Percentiles rank a stretch among this genome's conserved stretches.
phyloP scores from a whole-genome alignment of 2,888 invertebrate genomes.

The Idaea straminata region DNA sequence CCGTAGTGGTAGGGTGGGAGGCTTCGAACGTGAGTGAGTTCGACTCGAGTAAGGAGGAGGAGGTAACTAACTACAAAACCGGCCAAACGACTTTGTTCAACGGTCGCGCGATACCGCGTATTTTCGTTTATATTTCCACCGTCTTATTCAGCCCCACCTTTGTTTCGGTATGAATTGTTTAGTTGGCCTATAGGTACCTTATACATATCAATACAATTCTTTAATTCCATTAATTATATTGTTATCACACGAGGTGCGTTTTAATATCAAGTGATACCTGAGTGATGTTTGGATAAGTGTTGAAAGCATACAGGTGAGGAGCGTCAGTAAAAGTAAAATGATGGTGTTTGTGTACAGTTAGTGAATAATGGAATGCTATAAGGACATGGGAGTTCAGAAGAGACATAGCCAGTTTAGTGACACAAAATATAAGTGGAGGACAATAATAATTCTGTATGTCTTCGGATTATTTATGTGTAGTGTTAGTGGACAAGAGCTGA shows the following conservation, averaged over 20 bases:
- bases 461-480: constrained; percentile 40
- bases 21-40: constrained; percentile 59
- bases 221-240: constrained; percentile 30
- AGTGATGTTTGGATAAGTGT: constrained; percentile 54
- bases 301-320: constrained; percentile 50
- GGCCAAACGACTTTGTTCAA: constrained; percentile 76
- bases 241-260: constrained; percentile 33
- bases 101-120: constrained; percentile 71
- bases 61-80: constrained; percentile 60
- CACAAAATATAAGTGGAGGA: constrained; percentile 79
- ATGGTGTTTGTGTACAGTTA: constrained; percentile 60
- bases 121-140: constrained; percentile 66
- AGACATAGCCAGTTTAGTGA: constrained; percentile 77
- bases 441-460: constrained; percentile 51
- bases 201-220: constrained; percentile 26
- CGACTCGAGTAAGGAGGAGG: constrained; percentile 46
- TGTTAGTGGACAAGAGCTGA: constrained; percentile 62
- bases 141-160: constrained; percentile 62
- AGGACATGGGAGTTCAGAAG: constrained; percentile 73
- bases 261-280: constrained; percentile 41
- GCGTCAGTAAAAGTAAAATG: constrained; percentile 64
- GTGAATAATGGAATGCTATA: constrained; percentile 61
- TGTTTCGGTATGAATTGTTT: constrained; percentile 64
- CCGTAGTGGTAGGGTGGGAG: constrained; percentile 46
- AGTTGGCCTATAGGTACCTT: constrained; percentile 35